Percentiles rank a stretch among this genome's conserved stretches.
Conservation (phyloP, 2,113 vertebrate species). For the Grammomys surdaster region DNA sequence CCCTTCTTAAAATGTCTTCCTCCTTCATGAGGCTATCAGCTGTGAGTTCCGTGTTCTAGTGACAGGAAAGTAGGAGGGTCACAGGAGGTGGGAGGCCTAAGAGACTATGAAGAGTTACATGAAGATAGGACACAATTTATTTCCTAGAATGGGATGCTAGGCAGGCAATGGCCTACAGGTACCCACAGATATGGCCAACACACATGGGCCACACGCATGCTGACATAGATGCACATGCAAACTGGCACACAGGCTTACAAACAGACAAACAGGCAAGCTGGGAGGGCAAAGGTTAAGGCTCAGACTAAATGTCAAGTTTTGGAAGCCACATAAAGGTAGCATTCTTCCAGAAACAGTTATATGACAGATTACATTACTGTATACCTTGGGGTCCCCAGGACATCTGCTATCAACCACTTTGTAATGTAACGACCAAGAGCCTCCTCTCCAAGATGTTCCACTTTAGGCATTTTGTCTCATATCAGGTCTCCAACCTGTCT, state of each 20-base stretch:
- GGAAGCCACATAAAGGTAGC: not conserved
- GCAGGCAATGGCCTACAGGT: not conserved
- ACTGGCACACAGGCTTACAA: no score
- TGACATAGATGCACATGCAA: not conserved
- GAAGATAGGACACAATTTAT: not conserved
- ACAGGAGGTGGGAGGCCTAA: not conserved
- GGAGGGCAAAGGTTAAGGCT: not conserved
- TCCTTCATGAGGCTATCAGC: not conserved
- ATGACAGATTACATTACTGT: not conserved
- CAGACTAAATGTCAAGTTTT: not conserved
- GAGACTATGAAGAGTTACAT: not conserved
- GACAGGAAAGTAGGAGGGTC: not conserved
- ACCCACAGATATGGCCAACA: not conserved
- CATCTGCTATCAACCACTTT: not conserved
- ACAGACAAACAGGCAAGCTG: not conserved
- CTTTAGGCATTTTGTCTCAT: not conserved
- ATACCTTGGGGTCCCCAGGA: not conserved
- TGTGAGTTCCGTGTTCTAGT: not conserved
- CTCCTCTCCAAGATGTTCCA: not conserved
- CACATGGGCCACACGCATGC: not conserved
- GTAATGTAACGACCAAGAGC: not conserved
- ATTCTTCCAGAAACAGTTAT: not conserved
- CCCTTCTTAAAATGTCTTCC: not conserved
- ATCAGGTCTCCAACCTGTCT: not conserved
- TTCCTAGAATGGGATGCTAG: not conserved